phyloP scores from a whole-genome alignment of 2,797 vertebrate species.

The Botia almorhae region DNA sequence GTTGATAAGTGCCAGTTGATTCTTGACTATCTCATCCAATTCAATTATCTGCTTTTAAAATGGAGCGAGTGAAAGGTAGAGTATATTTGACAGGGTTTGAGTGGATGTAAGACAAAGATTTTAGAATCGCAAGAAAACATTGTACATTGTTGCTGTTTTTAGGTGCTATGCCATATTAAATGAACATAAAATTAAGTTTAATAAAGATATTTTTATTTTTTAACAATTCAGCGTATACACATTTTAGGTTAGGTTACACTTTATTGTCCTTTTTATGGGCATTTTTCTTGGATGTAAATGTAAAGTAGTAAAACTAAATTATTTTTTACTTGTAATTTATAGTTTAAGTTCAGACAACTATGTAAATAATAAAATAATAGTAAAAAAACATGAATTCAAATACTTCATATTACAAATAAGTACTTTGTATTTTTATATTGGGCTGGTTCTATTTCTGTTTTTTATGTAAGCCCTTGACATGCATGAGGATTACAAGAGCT shows the following conservation, averaged over 20 bases:
- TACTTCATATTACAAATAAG: too few species aligned
- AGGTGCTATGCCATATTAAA: background rate
- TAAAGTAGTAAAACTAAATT: too few species aligned
- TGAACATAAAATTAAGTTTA: background rate
- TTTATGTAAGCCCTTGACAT: slow-evolving; percentile 3
- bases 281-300: too few species aligned
- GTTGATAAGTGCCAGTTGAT: slow-evolving; percentile 48
- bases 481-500: slow-evolving; percentile 21
- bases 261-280: too few species aligned
- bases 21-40: slow-evolving; percentile 43
- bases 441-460: background rate
- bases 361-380: too few species aligned
- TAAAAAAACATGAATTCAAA: too few species aligned
- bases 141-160: background rate
- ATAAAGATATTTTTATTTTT: background rate
- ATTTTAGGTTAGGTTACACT: too few species aligned
- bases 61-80: slow-evolving; percentile 14
- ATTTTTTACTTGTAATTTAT: background rate
- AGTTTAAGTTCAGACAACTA: background rate
- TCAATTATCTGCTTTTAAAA: slow-evolving; percentile 52
- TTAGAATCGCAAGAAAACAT: slow-evolving; percentile 2
- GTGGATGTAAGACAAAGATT: slow-evolving; percentile 1
- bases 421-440: too few species aligned
- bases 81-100: slow-evolving; percentile 20
- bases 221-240: background rate